phyloP scores from a whole-genome alignment of 2,888 invertebrate species.

The Eupithecia vulgata region DNA sequence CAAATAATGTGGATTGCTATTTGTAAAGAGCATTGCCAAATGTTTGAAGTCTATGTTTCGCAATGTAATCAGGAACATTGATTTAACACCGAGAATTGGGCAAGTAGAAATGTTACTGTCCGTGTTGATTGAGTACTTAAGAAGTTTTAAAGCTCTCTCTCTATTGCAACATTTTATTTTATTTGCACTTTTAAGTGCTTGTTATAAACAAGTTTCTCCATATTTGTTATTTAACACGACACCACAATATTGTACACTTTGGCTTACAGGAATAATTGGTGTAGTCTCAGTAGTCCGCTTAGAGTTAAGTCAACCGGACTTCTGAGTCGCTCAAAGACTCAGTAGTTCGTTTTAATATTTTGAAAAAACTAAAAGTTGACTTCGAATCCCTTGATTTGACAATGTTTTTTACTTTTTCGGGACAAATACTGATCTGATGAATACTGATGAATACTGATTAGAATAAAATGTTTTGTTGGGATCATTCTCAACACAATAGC shows the following conservation, averaged over 20 bases:
- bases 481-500: too few species aligned
- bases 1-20: conserved; percentile 20
- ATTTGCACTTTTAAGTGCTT: neutral
- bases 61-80: conserved; percentile 21
- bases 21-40: conserved; percentile 11
- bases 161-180: neutral
- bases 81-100: conserved; percentile 6
- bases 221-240: neutral
- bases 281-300: too few species aligned
- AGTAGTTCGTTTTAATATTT: too few species aligned
- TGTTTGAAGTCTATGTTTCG: conserved; percentile 3
- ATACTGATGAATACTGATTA: too few species aligned
- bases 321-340: too few species aligned
- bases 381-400: too few species aligned
- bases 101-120: neutral
- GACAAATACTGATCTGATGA: too few species aligned
- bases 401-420: too few species aligned
- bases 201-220: neutral
- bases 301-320: too few species aligned
- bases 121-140: neutral
- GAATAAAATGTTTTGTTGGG: too few species aligned
- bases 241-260: neutral
- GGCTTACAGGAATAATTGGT: neutral
- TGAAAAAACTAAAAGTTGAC: too few species aligned
- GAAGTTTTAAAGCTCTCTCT: neutral